phyloP scores from a whole-genome alignment of 2,797 vertebrate genomes.

The Hyperoplus lanceolatus region DNA sequence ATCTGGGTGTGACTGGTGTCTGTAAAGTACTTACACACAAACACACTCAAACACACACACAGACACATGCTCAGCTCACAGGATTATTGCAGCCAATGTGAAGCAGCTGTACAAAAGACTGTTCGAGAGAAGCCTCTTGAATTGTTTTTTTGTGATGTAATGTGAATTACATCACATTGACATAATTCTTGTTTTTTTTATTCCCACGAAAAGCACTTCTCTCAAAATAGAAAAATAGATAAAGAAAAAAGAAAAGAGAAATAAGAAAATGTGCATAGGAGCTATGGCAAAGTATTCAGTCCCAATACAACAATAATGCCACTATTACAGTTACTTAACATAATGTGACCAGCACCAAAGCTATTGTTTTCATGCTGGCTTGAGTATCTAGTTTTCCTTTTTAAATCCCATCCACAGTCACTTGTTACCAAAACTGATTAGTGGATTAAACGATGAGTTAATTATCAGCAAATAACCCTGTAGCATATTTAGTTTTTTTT shows the following conservation, averaged over 20 bases:
- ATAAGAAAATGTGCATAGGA: neutral
- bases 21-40: conserved; percentile 32
- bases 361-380: neutral
- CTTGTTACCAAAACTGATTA: neutral
- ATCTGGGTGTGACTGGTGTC: conserved; percentile 43
- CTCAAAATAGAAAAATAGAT: neutral
- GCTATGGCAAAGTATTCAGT: neutral
- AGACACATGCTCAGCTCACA: conserved; percentile 32
- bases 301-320: neutral
- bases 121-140: neutral
- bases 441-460: neutral
- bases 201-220: too few relatives aligned
- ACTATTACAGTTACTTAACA: neutral
- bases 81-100: conserved; percentile 24
- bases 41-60: conserved; percentile 1
- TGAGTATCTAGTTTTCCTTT: neutral
- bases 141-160: neutral
- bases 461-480: neutral
- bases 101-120: conserved; percentile 15
- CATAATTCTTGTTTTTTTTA: neutral
- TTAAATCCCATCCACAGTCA: neutral
- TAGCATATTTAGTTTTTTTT: neutral
- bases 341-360: neutral
- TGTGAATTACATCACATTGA: conserved; percentile 10
- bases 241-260: neutral